Base-by-base conservation (phyloP, 2,888 invertebrate species). In the Thelaira solivaga region DNA sequence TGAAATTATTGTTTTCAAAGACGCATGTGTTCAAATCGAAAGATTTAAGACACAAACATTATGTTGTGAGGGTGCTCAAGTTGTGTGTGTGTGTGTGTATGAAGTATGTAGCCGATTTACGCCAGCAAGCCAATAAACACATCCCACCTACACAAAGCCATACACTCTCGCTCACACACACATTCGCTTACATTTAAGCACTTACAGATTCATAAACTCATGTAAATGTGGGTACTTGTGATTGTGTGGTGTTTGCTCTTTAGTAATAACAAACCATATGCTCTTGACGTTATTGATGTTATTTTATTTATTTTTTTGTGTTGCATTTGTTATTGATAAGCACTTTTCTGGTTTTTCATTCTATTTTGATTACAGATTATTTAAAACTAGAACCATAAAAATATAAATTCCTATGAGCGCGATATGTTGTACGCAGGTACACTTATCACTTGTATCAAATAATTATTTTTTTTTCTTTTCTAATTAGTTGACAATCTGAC, bases 31-130 rank as follows among this genome's bases (percentile, higher is more conserved):
- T 81, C 80, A 80, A 80, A 83, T 82, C 86, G 83, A 84, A 86
- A 86, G 86, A 86, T 83, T 86, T 82, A 80, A 82, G 81, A 81
- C 82, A 80, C 85, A 82, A 86, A 83, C 85, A 82, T 80, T 82
- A 83, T 83, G 81, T 83, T 83, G 83, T 81, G 83, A 83, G 81
- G 81, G 82, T 82, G 82, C 74, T 29, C 43, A 41, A 41, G 36
- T 29, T 43, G 61, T 18, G 8, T 34, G 16, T 16, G 10, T 36
- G 24, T n/a, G n/a, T n/a, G n/a, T n/a, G n/a, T n/a, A n/a, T n/a
- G n/a, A n/a, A n/a, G n/a, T n/a, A n/a, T n/a, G n/a, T n/a, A n/a
- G n/a, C n/a, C n/a, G n/a, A n/a, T n/a, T 39, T 39, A 6, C 13
- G 36, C 31, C 11, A 31, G 1, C 55, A 39, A 36, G 26, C 11